These are phyloP conservation scores for Campoletis raptor DNA, from an alignment of 2,888 invertebrate genomes.

Conservation along the genomic window DNA sequence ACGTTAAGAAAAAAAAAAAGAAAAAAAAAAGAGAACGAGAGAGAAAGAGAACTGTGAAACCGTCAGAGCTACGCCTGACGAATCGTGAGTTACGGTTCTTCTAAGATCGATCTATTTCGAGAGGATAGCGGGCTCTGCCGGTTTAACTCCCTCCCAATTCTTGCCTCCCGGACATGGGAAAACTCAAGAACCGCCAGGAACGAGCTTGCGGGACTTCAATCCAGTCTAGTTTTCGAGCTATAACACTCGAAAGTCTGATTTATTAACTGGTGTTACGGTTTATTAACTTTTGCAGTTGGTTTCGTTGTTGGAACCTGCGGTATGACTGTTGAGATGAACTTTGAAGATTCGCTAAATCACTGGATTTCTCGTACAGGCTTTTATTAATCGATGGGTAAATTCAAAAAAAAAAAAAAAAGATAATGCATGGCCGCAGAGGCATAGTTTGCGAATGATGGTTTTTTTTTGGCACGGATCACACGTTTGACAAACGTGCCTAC, in stretches of 20 bases:
- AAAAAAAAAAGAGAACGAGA: not conserved
- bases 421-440: constrained; percentile 53
- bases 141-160: constrained; percentile 26
- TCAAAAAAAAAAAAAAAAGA: constrained; percentile 33
- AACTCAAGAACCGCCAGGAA: constrained; percentile 18
- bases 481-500: not conserved
- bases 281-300: not conserved
- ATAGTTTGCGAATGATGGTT: constrained; percentile 60
- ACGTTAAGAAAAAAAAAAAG: not conserved
- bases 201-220: constrained; percentile 26
- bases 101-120: constrained; percentile 66
- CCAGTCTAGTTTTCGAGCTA: constrained; percentile 13
- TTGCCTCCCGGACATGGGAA: constrained; percentile 54
- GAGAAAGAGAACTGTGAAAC: not conserved
- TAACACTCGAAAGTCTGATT: not conserved
- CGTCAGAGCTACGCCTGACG: constrained; percentile 53
- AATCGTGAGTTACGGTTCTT: constrained; percentile 63
- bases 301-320: not conserved
- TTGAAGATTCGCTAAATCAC: not conserved
- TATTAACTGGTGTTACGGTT: constrained; percentile 2
- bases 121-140: constrained; percentile 36
- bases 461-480: not conserved
- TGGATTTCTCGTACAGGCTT: not conserved
- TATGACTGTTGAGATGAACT: not conserved
- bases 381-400: not conserved